phyloP scores from a whole-genome alignment of 1,140 invertebrate genomes.

The Homalodisca vitripennis region DNA sequence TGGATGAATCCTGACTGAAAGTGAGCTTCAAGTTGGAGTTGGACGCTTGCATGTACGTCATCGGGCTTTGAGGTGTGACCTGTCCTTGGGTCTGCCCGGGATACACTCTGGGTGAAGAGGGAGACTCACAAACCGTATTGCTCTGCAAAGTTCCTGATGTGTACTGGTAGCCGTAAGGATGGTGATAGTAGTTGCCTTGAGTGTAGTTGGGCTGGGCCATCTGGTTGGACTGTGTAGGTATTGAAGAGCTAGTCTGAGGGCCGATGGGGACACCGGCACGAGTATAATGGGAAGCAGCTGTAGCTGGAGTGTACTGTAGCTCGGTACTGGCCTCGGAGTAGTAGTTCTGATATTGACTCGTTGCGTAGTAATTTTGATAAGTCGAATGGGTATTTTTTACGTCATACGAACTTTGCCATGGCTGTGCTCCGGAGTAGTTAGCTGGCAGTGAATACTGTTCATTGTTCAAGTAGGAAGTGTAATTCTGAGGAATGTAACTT shows the following conservation, averaged over 20 bases:
- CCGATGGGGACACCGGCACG: slow-evolving; percentile 35
- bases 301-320: slow-evolving; percentile 38
- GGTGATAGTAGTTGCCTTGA: slow-evolving; percentile 38
- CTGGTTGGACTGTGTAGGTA: slow-evolving; percentile 29
- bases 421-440: background rate
- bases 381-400: background rate
- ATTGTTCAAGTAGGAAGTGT: background rate
- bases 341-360: slow-evolving; percentile 25
- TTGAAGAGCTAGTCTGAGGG: slow-evolving; percentile 37
- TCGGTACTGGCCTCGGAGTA: slow-evolving; percentile 32
- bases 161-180: slow-evolving; percentile 37
- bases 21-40: slow-evolving; percentile 33
- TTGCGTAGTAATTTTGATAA: slow-evolving; percentile 27
- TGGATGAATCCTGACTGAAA: background rate
- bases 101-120: slow-evolving; percentile 3
- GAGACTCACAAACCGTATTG: slow-evolving; percentile 15
- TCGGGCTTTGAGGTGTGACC: slow-evolving; percentile 31
- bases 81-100: slow-evolving; percentile 28
- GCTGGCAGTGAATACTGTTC: background rate
- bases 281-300: slow-evolving; percentile 39
- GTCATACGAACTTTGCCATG: background rate
- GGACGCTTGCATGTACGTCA: slow-evolving; percentile 42
- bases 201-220: slow-evolving; percentile 30
- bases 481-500: slow-evolving; percentile 42
- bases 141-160: slow-evolving; percentile 22